Evolutionary conservation across 1,140 invertebrate genomes (phyloP).

Genomic region (Drosophila ironensis): DNA sequence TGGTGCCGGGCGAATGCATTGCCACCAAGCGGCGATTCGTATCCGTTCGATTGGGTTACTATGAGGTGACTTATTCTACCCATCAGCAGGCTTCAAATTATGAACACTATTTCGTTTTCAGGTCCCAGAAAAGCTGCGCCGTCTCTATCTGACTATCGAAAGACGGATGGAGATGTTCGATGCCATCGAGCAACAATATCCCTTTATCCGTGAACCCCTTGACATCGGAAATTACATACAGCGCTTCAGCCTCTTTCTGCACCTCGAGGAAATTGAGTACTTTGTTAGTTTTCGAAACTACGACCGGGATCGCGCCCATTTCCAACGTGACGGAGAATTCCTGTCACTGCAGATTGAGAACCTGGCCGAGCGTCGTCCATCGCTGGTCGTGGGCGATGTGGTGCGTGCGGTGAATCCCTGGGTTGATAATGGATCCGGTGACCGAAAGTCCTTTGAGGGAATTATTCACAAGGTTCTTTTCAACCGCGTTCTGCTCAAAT

Average conservation of each 20-base stretch:
- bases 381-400: constrained; percentile 90
- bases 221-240: constrained; percentile 84
- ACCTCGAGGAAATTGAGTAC: constrained; percentile 89
- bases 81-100: not conserved
- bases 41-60: constrained; percentile 82
- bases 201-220: constrained; percentile 83
- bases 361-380: constrained; percentile 92
- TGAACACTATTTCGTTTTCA: constrained; percentile 74
- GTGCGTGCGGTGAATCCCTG: constrained; percentile 85
- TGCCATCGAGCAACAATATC: constrained; percentile 79
- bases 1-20: constrained; percentile 84
- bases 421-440: constrained; percentile 3
- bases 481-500: constrained; percentile 88
- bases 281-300: constrained; percentile 87
- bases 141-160: constrained; percentile 82
- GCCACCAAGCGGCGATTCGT: constrained; percentile 81
- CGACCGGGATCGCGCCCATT: constrained; percentile 86
- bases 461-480: constrained; percentile 88
- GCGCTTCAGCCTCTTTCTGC: constrained; percentile 88
- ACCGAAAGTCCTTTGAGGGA: constrained; percentile 86
- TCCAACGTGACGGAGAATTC: constrained; percentile 86
- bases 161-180: constrained; percentile 72
- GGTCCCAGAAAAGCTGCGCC: constrained; percentile 85
- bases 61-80: constrained; percentile 76
- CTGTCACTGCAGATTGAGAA: constrained; percentile 90